Conservation (phyloP, 2,888 invertebrate species). For the Trichogramma evanescens region DNA sequence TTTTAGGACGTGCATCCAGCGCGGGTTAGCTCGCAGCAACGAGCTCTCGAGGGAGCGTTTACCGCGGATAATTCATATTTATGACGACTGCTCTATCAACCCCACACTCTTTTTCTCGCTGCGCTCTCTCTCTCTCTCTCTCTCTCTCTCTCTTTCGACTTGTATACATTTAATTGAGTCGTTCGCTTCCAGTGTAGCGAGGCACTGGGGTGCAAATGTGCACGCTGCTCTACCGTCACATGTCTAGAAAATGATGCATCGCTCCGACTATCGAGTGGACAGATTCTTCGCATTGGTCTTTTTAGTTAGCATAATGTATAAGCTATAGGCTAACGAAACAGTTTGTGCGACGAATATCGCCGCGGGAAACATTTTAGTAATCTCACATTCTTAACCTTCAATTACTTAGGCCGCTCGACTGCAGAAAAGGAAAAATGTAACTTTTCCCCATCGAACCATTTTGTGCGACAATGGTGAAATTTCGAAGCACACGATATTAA, state of each 20-base stretch:
- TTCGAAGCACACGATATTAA: no score
- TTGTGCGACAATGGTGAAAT: no score
- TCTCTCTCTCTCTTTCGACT: slow-evolving; percentile 26
- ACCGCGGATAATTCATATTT: slow-evolving; percentile 47
- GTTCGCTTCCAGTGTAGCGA: slow-evolving; percentile 37
- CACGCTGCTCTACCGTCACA: background rate
- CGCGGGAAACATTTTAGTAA: no score
- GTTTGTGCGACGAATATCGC: no score
- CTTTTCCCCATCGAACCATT: no score
- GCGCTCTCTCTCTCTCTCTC: no score
- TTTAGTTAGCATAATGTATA: background rate
- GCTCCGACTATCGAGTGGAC: slow-evolving; percentile 7
- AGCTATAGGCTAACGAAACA: no score
- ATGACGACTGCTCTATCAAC: slow-evolving; percentile 45
- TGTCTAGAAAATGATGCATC: slow-evolving; percentile 15
- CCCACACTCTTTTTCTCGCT: slow-evolving; percentile 26
- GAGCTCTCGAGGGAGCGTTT: slow-evolving; percentile 41
- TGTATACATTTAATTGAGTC: slow-evolving; percentile 47
- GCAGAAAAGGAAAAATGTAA: no score
- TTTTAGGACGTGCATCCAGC: slow-evolving; percentile 14
- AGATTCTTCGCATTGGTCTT: slow-evolving; percentile 16
- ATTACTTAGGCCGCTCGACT: no score
- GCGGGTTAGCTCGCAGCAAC: slow-evolving; percentile 4
- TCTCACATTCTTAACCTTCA: no score
- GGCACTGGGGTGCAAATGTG: slow-evolving; percentile 44